Evolutionary conservation across 1,140 invertebrate genomes (phyloP).

Genomic region (Drosophila azteca): DNA sequence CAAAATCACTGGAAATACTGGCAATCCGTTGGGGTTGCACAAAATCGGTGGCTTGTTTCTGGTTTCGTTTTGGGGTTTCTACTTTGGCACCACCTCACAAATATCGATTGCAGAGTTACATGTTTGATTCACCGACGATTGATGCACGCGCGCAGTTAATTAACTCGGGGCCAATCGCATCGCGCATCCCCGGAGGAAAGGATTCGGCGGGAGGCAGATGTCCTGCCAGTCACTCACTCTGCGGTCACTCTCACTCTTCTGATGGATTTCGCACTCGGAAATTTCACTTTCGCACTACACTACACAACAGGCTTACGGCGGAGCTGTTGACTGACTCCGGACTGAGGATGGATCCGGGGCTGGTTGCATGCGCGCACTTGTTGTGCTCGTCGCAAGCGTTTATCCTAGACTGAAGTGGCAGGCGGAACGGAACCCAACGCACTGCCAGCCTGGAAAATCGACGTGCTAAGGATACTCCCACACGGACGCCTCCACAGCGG

Average conservation of each 20-base stretch:
- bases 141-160: slow-evolving; percentile 58
- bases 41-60: slow-evolving; percentile 66
- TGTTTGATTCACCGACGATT: slow-evolving; percentile 27
- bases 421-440: slow-evolving; percentile 48
- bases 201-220: slow-evolving; percentile 30
- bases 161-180: slow-evolving; percentile 14
- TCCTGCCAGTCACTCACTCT: slow-evolving; percentile 27
- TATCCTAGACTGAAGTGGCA: slow-evolving; percentile 82
- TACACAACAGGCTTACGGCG: slow-evolving; percentile 44
- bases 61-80: slow-evolving; percentile 18
- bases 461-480: slow-evolving; percentile 50
- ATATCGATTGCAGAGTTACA: slow-evolving; percentile 60
- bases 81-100: slow-evolving; percentile 65
- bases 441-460: slow-evolving; percentile 58
- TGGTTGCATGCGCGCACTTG: slow-evolving; percentile 80
- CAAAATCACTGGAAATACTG: slow-evolving; percentile 42
- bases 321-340: slow-evolving; percentile 28
- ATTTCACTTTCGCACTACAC: slow-evolving; percentile 27
- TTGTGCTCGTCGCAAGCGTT: slow-evolving; percentile 83
- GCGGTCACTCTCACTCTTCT: slow-evolving; percentile 30
- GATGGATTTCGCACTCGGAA: too few relatives aligned
- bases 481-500: slow-evolving; percentile 34
- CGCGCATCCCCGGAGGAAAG: slow-evolving; percentile 43
- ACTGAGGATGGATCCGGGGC: slow-evolving; percentile 38
- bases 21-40: slow-evolving; percentile 4